Base-by-base conservation (phyloP, 2,888 invertebrate genomes). In the Agapostemon virescens region DNA sequence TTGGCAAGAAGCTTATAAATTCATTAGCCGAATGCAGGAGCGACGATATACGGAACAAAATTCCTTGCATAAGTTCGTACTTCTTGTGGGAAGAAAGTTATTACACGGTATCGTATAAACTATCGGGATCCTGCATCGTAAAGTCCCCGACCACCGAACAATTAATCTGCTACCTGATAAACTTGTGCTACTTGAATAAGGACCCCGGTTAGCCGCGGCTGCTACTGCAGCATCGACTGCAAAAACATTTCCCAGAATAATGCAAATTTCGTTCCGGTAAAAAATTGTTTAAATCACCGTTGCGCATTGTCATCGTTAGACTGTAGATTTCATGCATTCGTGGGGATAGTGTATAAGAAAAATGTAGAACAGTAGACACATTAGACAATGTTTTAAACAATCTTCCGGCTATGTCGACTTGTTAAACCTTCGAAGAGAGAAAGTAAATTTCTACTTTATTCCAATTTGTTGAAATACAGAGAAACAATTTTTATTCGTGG, bases 11-110 rank as follows among this genome's bases (percentile, higher is more conserved):
- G 67, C 36, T 67, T 64, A 36, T 81, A 81, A 75, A 81, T 81
- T 81, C 58, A 66, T 81, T 76, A 81, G 36, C 38, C 49, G 38
- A 23, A 76, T 81, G 36, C 69, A 42, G 55, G 75, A 42, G 20
- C 55, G 68, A 71, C 68, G 23, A 9, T 30, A 45, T 20, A 64
- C 64, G n/a, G 64, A 64, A 69, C 66, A 68, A 81, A 55, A 79
- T 81, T 80, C 69, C 61, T 74, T 52, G 58, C 49, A 69, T 69
- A 80, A 80, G 70, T 80, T 74, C 42, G n/a, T 49, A 33, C 36
- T 69, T 74, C 30, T 67, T 67, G 80, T 66, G n/a, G 49, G 26
- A 33, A 36, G 61, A 40, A 68, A 74, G 45, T 81, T 81, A 80
- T 81, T 72, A 42, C 49, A 17, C 26, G 55, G n/a, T 17, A 58